Base-by-base conservation (phyloP, 2,113 vertebrate species). In the Camelus dromedarius region DNA sequence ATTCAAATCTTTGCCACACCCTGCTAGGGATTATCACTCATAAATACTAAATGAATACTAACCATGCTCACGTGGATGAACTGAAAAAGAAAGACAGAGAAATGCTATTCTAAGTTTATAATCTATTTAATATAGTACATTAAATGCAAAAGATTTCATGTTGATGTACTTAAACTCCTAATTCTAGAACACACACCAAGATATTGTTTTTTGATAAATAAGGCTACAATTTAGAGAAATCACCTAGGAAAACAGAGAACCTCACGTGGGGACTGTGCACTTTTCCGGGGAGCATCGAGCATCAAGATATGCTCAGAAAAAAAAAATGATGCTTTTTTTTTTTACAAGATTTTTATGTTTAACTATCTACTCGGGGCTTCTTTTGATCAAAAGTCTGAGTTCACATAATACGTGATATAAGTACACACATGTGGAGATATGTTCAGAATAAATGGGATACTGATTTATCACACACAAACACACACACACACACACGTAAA, bases 291-390 rank as follows among this genome's bases (percentile, higher is more conserved):
- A 97, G 95, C 91, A 95, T 95, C 93, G 97, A 97, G 95, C 91
- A 95, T 95, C 93, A 98, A 96, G 94, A 10, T 95, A 60, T 89
- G 77, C 93, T 97, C 54, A 4, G 79, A 84, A 66, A 86, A 81
- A 95, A 69, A 97, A 97, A 98, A 97, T 95, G 88, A 93, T 82
- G 91, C 81, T 96, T 98, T 98, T 96, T 97, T 95, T 95, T 97
- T 54, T 20, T 93, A 86, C 64, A 80, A 96, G 95, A 96, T 95
- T 93, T 98, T 98, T 97, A 89, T 90, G 38, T 82, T 97, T 92
- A 97, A 85, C 92, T 96, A 62, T 96, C 87, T 97, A 97, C n/a
- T 73, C 66, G 42, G 46, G 48, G 18, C 30, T 93, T 89, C 48
- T 89, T 94, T 70, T 64, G 69, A 60, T 20, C 30, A 86, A 85